phyloP scores from a whole-genome alignment of 2,113 vertebrate genomes.

The Propithecus coquereli region DNA sequence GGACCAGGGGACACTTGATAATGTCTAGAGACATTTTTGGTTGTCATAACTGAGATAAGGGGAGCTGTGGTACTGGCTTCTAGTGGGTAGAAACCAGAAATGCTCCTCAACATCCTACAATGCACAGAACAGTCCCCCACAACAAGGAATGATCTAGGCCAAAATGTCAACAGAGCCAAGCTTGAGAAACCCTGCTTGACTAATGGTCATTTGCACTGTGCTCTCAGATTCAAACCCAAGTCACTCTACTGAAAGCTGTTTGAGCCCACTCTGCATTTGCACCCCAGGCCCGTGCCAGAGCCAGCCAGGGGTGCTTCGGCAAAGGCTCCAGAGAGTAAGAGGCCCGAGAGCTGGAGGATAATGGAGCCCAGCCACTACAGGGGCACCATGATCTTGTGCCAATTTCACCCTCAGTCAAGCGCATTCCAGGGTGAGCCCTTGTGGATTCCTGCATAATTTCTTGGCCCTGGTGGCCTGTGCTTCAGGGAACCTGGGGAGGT shows the following conservation, averaged over 20 bases:
- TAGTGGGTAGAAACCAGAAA: not conserved
- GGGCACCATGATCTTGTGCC: not conserved
- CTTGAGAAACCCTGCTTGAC: not conserved
- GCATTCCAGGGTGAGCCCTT: conserved; percentile 21
- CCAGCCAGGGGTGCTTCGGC: not conserved
- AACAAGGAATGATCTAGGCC: not conserved
- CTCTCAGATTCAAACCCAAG: not conserved
- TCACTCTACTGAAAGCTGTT: not conserved
- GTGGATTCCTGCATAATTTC: conserved; percentile 25
- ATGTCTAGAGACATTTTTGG: not conserved
- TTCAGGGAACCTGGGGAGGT: conserved; percentile 31
- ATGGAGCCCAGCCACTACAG: not conserved
- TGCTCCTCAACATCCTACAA: not conserved
- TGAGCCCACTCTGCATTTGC: not conserved
- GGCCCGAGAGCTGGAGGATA: not conserved
- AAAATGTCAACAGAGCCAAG: not conserved
- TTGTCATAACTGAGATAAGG: not conserved
- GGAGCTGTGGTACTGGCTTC: not conserved
- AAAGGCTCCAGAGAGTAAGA: not conserved
- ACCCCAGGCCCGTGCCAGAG: not conserved
- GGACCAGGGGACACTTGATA: not conserved
- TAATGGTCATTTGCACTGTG: not conserved
- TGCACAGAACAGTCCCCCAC: not conserved
- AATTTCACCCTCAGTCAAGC: not conserved
- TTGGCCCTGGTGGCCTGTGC: not conserved